A percentile compares a stretch with the other conserved stretches of the same genome.
phyloP scores from a whole-genome alignment of 2,888 invertebrate genomes.

The Hydriomena furcata region DNA sequence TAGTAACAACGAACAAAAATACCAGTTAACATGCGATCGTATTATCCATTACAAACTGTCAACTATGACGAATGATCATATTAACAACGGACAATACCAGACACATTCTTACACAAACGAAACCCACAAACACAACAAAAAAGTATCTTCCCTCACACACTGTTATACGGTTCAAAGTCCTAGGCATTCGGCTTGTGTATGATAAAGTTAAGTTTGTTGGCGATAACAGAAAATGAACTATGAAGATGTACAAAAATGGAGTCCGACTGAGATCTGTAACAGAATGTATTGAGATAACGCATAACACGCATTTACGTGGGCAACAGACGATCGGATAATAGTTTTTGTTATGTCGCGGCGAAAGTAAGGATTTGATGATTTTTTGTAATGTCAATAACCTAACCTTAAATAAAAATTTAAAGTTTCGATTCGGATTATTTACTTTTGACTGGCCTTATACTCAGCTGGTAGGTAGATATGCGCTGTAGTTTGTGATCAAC shows the following conservation, averaged over 20 bases:
- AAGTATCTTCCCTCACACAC: not conserved
- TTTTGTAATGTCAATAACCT: not conserved
- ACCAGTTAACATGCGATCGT: conserved; percentile 55
- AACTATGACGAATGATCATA: conserved; percentile 69
- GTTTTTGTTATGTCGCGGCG: conserved; percentile 50
- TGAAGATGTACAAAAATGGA: conserved; percentile 57
- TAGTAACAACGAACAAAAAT: conserved; percentile 36
- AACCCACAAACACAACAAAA: not conserved
- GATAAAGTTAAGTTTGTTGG: conserved; percentile 27
- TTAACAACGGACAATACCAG: conserved; percentile 61
- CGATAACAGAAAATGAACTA: conserved; percentile 44
- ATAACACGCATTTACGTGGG: conserved; percentile 70
- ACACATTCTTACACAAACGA: conserved; percentile 32
- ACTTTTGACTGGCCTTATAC: no score
- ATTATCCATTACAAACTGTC: conserved; percentile 72
- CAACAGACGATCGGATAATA: conserved; percentile 56
- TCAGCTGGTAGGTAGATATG: no score
- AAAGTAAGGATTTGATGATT: conserved; percentile 19
- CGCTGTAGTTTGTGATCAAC: no score
- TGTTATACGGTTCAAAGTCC: conserved; percentile 36
- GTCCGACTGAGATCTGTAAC: conserved; percentile 58
- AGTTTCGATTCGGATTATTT: no score
- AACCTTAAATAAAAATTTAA: no score
- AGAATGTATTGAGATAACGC: conserved; percentile 64
- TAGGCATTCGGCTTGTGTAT: not conserved